These are phyloP conservation scores for Echeneis naucrates DNA, from an alignment of 2,797 vertebrate genomes.

Conservation along the genomic window DNA sequence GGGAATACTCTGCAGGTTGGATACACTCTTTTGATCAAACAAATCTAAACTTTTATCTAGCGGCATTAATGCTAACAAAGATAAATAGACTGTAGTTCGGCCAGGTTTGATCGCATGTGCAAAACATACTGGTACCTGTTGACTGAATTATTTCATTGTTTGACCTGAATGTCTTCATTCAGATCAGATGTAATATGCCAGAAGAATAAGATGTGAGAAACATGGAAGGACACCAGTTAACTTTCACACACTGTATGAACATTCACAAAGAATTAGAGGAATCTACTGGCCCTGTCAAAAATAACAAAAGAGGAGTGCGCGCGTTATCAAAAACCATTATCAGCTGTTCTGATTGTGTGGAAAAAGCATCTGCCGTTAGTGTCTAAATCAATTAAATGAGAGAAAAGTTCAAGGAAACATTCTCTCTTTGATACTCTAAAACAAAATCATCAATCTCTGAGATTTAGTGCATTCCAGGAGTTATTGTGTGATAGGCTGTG, in stretches of 20 bases:
- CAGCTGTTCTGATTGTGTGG: neutral
- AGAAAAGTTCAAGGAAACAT: neutral
- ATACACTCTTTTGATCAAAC: neutral
- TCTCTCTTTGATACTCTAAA: neutral
- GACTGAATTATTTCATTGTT: neutral
- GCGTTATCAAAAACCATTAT: slow-evolving; percentile 15
- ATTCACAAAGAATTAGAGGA: neutral
- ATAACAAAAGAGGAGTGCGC: slow-evolving; percentile 24
- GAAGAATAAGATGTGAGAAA: neutral
- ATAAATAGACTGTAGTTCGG: neutral
- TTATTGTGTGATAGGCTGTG: slow-evolving; percentile 15
- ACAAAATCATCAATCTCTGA: slow-evolving; percentile 10
- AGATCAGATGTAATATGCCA: neutral
- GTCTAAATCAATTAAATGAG: slow-evolving; percentile 24
- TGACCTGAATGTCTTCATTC: neutral
- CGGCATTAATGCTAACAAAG: neutral
- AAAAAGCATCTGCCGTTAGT: slow-evolving; percentile 25
- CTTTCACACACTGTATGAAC: neutral
- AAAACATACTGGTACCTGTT: neutral
- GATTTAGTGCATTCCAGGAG: slow-evolving; percentile 20
- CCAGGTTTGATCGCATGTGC: neutral
- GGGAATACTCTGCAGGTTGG: neutral
- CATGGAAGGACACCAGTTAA: neutral
- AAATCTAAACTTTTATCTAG: neutral
- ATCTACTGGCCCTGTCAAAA: slow-evolving; percentile 11